phyloP scores from a whole-genome alignment of 2,113 vertebrate species.

The human (Homo sapiens) region GRCh38 chr6:100939501-100940000 shows the following conservation, averaged over 20 bases:
- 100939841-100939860: too few relatives aligned
- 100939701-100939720: neutral
- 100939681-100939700: neutral
- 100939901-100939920: too few relatives aligned
- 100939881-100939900: too few relatives aligned
- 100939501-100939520: neutral
- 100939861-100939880: too few relatives aligned
- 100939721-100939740: neutral
- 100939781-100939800: too few relatives aligned
- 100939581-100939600: neutral
- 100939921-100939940: too few relatives aligned
- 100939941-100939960: too few relatives aligned
- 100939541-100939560: neutral
- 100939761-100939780: neutral
- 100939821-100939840: too few relatives aligned
- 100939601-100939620: neutral
- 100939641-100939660: neutral
- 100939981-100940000: too few relatives aligned
- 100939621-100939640: neutral
- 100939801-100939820: too few relatives aligned
- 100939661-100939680: neutral
- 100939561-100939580: neutral
- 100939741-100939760: neutral
- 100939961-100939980: too few relatives aligned
- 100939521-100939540: neutral